Evolutionary conservation across 2,113 vertebrate genomes (phyloP).

Genomic region (Nannobrachium achirus): DNA sequence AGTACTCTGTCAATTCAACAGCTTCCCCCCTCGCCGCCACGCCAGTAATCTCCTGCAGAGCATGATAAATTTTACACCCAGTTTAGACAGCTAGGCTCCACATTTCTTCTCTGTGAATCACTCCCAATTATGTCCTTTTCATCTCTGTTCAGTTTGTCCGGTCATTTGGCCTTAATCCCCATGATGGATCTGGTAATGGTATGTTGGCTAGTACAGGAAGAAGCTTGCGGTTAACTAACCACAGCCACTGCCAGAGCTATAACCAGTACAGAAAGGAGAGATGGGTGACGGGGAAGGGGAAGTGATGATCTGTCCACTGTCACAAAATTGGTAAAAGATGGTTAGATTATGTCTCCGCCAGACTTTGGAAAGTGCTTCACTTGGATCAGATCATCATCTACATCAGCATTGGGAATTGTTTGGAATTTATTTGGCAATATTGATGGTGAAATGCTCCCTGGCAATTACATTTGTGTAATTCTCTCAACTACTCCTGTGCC

Average conservation of each 20-base stretch:
- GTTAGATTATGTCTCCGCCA: conserved; percentile 33
- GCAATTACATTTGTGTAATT: conserved; percentile 23
- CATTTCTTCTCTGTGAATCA: conserved; percentile 61
- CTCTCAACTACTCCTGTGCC: no score
- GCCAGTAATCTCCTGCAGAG: conserved; percentile 42
- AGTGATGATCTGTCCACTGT: conserved; percentile 44
- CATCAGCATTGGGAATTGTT: conserved; percentile 35
- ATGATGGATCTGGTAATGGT: conserved; percentile 52
- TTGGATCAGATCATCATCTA: conserved; percentile 9
- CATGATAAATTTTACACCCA: conserved; percentile 29
- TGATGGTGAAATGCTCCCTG: conserved; percentile 35
- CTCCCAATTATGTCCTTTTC: conserved; percentile 47
- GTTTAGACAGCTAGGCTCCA: conserved; percentile 27
- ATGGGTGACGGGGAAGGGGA: conserved; percentile 32
- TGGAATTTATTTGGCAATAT: conserved; percentile 32
- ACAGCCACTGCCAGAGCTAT: conserved; percentile 42
- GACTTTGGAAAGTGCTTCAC: conserved; percentile 49
- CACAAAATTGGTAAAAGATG: conserved; percentile 68
- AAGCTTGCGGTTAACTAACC: conserved; percentile 54
- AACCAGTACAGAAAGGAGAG: conserved; percentile 48
- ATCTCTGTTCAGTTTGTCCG: conserved; percentile 36
- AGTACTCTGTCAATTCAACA: not conserved
- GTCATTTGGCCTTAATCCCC: conserved; percentile 45
- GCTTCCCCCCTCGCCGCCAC: not conserved
- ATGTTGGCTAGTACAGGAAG: conserved; percentile 54